Evolutionary conservation across 2,797 vertebrate species (phyloP).

Genomic region (Hemitrygon akajei): DNA sequence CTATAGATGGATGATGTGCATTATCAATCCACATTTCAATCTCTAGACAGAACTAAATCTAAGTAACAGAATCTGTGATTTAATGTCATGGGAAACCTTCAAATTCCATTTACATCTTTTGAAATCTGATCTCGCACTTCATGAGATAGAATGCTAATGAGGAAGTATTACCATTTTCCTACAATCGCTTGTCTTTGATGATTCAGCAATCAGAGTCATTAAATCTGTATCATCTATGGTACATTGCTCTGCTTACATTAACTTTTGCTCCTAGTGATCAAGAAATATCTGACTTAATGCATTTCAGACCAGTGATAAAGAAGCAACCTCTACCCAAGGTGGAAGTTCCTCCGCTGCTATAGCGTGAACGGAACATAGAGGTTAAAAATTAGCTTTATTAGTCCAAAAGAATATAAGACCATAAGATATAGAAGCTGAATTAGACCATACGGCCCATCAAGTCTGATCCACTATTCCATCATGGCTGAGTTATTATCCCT

Average conservation of each 20-base stretch:
- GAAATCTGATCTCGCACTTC: background rate
- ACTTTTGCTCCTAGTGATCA: background rate
- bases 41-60: background rate
- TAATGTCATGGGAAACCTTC: background rate
- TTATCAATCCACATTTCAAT: constrained; percentile 3
- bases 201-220: background rate
- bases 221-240: background rate
- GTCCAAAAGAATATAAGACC: too few relatives aligned
- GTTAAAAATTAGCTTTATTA: too few relatives aligned
- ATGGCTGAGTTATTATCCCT: too few relatives aligned
- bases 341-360: background rate
- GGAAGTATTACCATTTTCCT: background rate
- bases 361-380: background rate
- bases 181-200: background rate
- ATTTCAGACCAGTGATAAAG: background rate
- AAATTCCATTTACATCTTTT: background rate
- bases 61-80: constrained; percentile 12
- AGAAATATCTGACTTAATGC: background rate
- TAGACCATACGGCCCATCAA: too few relatives aligned
- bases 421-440: too few relatives aligned
- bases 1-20: constrained; percentile 8
- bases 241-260: background rate
- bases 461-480: too few relatives aligned
- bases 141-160: background rate
- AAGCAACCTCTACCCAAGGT: background rate